A percentile compares a stretch with the other conserved stretches of the same genome.
Evolutionary conservation across 1,140 invertebrate species (phyloP).

Genomic region (Drosophila lacteicornis): DNA sequence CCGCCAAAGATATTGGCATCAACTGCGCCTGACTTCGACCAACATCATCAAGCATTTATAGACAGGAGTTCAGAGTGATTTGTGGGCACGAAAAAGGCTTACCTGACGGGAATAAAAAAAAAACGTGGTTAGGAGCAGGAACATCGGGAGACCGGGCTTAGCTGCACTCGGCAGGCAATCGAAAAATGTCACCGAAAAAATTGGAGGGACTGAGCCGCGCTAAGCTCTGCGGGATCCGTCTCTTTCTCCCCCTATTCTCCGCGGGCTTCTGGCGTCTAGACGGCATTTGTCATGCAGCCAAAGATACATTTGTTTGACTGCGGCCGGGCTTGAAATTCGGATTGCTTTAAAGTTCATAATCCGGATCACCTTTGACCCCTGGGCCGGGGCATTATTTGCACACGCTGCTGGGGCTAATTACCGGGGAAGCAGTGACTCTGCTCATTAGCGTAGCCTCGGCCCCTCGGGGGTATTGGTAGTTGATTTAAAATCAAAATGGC

Average conservation of each 20-base stretch:
- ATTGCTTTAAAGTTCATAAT: slow-evolving; percentile 58
- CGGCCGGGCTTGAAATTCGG: slow-evolving; percentile 6
- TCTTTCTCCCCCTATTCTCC: slow-evolving; percentile 3
- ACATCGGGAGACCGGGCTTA: slow-evolving; percentile 1
- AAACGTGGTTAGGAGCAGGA: slow-evolving; percentile 27
- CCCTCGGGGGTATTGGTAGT: slow-evolving; percentile 62
- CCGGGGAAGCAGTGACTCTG: slow-evolving; percentile 26
- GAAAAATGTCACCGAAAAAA: slow-evolving; percentile 51
- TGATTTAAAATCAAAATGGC: slow-evolving; percentile 77
- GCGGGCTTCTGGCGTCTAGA: slow-evolving; percentile 60
- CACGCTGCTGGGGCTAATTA: slow-evolving; percentile 55
- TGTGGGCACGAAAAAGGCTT: slow-evolving; percentile 48
- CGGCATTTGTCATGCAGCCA: slow-evolving; percentile 72
- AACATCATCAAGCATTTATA: slow-evolving; percentile 42
- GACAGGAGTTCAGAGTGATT: slow-evolving; percentile 31
- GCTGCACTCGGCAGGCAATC: slow-evolving; percentile 60
- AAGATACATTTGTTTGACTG: slow-evolving; percentile 65
- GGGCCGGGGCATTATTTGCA: slow-evolving; percentile 56
- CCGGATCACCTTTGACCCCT: slow-evolving; percentile 54
- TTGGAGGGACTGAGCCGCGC: slow-evolving; percentile 41
- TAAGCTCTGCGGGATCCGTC: slow-evolving; percentile 34
- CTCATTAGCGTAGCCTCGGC: slow-evolving; percentile 21
- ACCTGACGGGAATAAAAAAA: slow-evolving; percentile 23
- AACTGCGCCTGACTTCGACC: slow-evolving; percentile 15
- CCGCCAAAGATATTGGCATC: background rate